Base-by-base conservation (phyloP, 2,888 invertebrate species). In the Drosophila heteroneura region DNA sequence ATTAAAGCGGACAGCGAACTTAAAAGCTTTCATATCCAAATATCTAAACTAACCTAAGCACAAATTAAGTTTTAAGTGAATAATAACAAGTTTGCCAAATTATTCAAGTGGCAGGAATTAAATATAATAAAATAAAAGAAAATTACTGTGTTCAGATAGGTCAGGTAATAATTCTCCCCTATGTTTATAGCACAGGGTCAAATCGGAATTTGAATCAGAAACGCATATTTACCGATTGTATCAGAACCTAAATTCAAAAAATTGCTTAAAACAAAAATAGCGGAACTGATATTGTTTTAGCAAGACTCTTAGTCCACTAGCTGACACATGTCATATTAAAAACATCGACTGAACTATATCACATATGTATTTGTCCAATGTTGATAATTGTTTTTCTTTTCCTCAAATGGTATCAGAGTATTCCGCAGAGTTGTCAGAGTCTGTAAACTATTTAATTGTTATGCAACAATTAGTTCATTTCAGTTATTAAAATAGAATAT, bases 201-300 rank as follows among this genome's bases (percentile, higher is more conserved):
- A 12, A 22, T 3, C 2, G 12, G 14, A 44, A 12, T n/a, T 12
- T 44, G 44, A 44, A 22, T 44, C 6, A 6, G 0, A 44, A 22
- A 1, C 6, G 12, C 0, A 1, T 44, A 9, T n/a, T 39, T 1
- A 39, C 3, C 3, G 39, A 9, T n/a, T 4, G 1, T n/a, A 41
- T n/a, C 41, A 41, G 41, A 41, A 2, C n/a, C 10, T 5, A 41
- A n/a, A 10, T 41, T 41, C 5, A 33, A 22, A 2, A 41, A 41
- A n/a, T n/a, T 2, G 0, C n/a, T n/a, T 2, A 22, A 14, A 2
- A 7, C 0, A 1, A 7, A 22, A 22, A 2, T 7, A 22, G 0
- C 6, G 12, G 6, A 14, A 14, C 3, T 47, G 14, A 22, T 22
- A 14, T 22, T 14, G 22, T 47, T 22, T 12, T 5, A 2, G 12